Percentiles rank a stretch among this genome's conserved stretches.
Evolutionary conservation across 2,888 invertebrate species (phyloP).

Genomic region (Chymomyza fuscimana): DNA sequence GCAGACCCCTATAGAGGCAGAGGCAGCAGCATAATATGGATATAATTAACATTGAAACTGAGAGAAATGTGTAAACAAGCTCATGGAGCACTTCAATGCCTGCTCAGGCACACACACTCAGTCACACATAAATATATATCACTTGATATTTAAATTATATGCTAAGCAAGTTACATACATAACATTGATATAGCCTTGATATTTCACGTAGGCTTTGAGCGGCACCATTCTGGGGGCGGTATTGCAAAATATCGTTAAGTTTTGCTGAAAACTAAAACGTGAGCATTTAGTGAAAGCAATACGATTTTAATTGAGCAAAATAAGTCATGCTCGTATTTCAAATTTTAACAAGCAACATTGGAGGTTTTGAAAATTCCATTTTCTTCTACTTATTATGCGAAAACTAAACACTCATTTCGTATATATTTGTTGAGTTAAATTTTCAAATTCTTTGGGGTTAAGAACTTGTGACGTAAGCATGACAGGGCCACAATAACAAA

Average conservation of each 20-base stretch:
- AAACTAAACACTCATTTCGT: too few species aligned
- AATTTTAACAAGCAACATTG: neutral
- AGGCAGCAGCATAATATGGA: slow-evolving; percentile 56
- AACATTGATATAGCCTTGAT: neutral
- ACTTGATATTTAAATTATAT: slow-evolving; percentile 43
- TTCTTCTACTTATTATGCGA: too few species aligned
- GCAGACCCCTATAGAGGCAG: neutral
- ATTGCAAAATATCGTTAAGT: neutral
- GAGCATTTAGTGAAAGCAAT: neutral
- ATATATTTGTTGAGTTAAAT: too few species aligned
- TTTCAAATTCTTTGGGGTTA: too few species aligned
- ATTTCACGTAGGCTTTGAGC: neutral
- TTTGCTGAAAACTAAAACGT: neutral
- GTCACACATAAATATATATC: slow-evolving; percentile 15
- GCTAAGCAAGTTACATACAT: slow-evolving; percentile 5
- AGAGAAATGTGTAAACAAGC: slow-evolving; percentile 53
- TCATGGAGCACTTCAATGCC: slow-evolving; percentile 8
- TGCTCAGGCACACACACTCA: neutral
- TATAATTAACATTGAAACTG: slow-evolving; percentile 69
- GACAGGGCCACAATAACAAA: too few species aligned
- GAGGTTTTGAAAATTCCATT: neutral
- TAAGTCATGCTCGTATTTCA: neutral
- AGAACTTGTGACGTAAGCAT: too few species aligned
- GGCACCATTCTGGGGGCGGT: neutral
- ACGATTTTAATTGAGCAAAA: neutral